Base-by-base conservation (phyloP, 30 jellyfish, hydroid and myxozoan species). In the Cassiopea xamachana region DNA sequence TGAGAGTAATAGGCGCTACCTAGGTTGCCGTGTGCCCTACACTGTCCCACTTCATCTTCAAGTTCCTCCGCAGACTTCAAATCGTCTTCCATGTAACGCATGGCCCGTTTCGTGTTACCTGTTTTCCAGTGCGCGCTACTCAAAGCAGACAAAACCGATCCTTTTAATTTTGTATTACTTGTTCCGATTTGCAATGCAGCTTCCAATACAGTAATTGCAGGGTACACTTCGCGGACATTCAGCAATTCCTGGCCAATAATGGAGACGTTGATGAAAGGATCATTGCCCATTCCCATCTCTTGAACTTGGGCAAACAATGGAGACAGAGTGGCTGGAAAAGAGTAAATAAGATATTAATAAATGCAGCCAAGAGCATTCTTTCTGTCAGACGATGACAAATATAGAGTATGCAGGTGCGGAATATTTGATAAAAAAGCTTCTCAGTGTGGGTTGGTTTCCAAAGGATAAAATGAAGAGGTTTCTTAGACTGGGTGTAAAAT, bases 1-100 rank as follows among this genome's bases (percentile, higher is more conserved):
- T 86, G 98, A 6, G 97, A 92, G 77, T 76, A 92, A 62, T 89
- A 96, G 14, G 99, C 97, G 75, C 87, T 92, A 14, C 99, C 99
- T 1, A 96, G 87, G 88, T 96, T 96, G 46, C 99, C 98, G 69
- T 96, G 99, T n/a, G 96, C 98, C 46, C 99, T 89, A 60, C 97
- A 96, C 55, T 82, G 93, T 4, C 98, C 99, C 7, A 93, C 51
- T 9, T 80, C 81, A 77, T 96, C 97, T 14, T 87, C 67, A 8
- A 85, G 90, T 77, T 81, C 91, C 90, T 96, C 97, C 51, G 92
- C 97, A 77, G 92, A 71, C 14, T 92, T 48, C 81, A 96, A 83
- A 77, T 96, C 99, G 12, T 96, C 98, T 61, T 96, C 97, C 99
- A 96, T 96, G 71, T 75, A 90, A n/a, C 93, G 96, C 92, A 92